Base-by-base conservation (phyloP, 2,888 invertebrate species). In the Morpho achilles region DNA sequence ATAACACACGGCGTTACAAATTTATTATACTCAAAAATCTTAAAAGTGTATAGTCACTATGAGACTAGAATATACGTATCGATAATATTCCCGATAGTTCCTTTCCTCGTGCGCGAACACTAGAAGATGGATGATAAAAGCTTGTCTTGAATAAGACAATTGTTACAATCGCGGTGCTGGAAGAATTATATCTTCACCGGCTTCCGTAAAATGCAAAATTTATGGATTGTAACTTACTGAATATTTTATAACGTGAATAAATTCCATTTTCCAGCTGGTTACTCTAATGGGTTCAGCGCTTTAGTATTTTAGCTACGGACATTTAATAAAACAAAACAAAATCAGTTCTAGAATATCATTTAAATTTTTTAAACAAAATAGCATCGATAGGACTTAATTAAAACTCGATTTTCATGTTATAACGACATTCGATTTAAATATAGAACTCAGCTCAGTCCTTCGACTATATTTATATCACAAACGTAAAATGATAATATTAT, bases 141-240 rank as follows among this genome's bases (percentile, higher is more conserved):
- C 50, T 61, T 62, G 53, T 62, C 59, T 50, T 59, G 59, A 52
- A 57, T 59, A 62, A 62, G 54, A 59, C 62, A 56, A 56, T 59
- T 59, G 59, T 57, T 50, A 59, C 59, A 59, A 62, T 53, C 52
- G 51, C 59, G 48, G 41, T 50, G 42, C 48, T 59, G 51, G 59
- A 50, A 54, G 59, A 62, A 57, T 62, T 62, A 62, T 59, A 56
- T 52, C 57, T 50, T 39, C 47, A 10, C 10, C 23, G 43, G 55
- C 55, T 49, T 44, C 44, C 50, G 49, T 49, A 55, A 55, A 55
- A 50, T 49, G 55, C 50, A 43, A 50, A 55, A 44, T 55, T 42
- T 50, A 55, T 50, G 55, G 55, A 55, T 50, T 39, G 44, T 55
- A 44, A 43, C 50, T 55, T 50, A 55, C 55, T 55, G 55, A 49